Evolutionary conservation across 2,797 vertebrate genomes (phyloP).

Genomic region (Sebastes trivittatus): DNA sequence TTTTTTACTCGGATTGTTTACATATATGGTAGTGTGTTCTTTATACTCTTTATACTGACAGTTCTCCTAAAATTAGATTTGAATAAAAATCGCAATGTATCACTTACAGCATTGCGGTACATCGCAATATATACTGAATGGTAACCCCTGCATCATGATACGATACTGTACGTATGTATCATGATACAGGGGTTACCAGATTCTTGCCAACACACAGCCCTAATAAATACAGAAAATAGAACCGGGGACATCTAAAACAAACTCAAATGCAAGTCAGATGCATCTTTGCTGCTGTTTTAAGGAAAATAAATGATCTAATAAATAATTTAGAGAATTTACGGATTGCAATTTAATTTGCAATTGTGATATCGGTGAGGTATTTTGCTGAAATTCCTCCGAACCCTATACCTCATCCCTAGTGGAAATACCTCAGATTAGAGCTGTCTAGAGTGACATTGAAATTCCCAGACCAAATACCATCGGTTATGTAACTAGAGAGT

Average conservation of each 20-base stretch:
- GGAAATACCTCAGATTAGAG: not conserved
- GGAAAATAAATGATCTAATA: not conserved
- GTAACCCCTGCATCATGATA: too few relatives aligned
- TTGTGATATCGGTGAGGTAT: not conserved
- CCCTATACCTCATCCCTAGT: not conserved
- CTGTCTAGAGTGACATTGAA: not conserved
- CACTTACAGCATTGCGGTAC: too few relatives aligned
- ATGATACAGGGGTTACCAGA: too few relatives aligned
- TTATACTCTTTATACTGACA: too few relatives aligned
- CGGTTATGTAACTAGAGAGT: not conserved
- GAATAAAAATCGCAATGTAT: too few relatives aligned
- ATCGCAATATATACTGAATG: too few relatives aligned
- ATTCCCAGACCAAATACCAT: not conserved
- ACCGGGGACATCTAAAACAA: not conserved
- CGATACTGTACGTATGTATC: too few relatives aligned
- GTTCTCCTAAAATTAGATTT: too few relatives aligned
- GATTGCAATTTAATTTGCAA: not conserved
- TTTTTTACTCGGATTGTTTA: too few relatives aligned
- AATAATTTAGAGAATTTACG: not conserved
- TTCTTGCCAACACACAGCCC: rapidly evolving
- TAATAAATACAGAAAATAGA: not conserved
- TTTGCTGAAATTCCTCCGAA: not conserved
- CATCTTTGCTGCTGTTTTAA: not conserved
- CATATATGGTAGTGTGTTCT: too few relatives aligned
- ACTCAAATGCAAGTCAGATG: not conserved